phyloP scores from a whole-genome alignment of 2,797 vertebrate genomes.

The Cuniculus paca region DNA sequence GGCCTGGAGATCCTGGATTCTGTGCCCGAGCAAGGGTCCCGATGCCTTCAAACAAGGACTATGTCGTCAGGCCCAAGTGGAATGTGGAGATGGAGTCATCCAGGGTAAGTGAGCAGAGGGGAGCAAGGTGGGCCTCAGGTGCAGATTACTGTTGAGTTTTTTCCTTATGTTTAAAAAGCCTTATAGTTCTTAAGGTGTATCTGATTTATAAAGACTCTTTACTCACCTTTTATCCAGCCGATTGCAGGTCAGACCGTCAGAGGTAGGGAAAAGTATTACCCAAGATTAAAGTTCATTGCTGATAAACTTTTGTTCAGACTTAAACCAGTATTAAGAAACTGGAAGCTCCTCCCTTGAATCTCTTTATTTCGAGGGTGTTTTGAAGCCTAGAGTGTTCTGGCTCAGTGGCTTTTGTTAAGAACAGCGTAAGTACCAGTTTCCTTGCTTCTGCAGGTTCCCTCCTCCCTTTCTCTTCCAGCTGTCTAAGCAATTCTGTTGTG shows the following conservation, averaged over 20 bases:
- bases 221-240: not conserved
- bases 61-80: constrained; percentile 98
- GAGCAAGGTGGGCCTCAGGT: not conserved
- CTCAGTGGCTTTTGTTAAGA: not conserved
- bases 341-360: constrained; percentile 6
- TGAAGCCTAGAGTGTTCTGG: constrained; percentile 6
- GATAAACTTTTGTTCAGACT: not conserved
- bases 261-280: not conserved
- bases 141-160: not conserved
- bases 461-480: not conserved
- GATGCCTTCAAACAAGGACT: constrained; percentile 99
- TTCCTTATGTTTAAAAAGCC: not conserved
- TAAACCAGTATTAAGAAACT: not conserved
- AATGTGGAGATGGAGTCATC: constrained; percentile 96
- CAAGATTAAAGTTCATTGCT: not conserved
- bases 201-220: constrained; percentile 26
- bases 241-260: not conserved
- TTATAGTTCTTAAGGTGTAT: not conserved
- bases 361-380: not conserved
- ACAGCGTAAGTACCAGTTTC: not conserved
- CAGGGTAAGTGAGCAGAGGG: constrained; percentile 91
- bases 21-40: constrained; percentile 97
- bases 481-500: constrained; percentile 39
- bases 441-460: not conserved
- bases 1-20: constrained; percentile 98